A percentile compares a stretch with the other conserved stretches of the same genome.
Evolutionary conservation across 1,140 invertebrate species (phyloP).

Genomic region (Chrysomallon squamiferum): DNA sequence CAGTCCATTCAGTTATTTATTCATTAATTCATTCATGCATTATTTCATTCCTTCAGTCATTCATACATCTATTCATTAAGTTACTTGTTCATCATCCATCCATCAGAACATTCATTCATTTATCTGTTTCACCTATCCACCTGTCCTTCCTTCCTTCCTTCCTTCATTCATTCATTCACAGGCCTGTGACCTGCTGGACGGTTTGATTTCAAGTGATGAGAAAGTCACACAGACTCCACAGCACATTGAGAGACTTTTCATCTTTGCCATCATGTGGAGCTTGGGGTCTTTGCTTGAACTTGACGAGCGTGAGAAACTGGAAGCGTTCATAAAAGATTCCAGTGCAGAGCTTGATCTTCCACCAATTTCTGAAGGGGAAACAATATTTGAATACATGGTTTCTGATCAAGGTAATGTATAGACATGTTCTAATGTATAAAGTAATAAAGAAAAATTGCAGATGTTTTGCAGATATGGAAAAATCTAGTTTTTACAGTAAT

Average conservation of each 20-base stretch:
- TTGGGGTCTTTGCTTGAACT: slow-evolving; percentile 88
- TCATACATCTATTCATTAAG: too few relatives aligned
- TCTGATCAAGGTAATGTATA: slow-evolving; percentile 79
- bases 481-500: too few relatives aligned
- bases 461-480: background rate
- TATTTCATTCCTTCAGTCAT: too few relatives aligned
- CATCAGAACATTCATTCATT: too few relatives aligned
- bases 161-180: too few relatives aligned
- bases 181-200: slow-evolving; percentile 76
- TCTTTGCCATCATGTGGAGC: slow-evolving; percentile 87
- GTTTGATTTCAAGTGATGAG: slow-evolving; percentile 74
- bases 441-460: background rate
- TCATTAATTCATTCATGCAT: too few relatives aligned
- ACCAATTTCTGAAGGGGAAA: slow-evolving; percentile 50
- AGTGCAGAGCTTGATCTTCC: slow-evolving; percentile 45
- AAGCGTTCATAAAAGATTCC: slow-evolving; percentile 53
- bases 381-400: slow-evolving; percentile 90
- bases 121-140: too few relatives aligned
- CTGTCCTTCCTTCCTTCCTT: too few relatives aligned
- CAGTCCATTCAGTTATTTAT: too few relatives aligned
- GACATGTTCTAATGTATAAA: background rate
- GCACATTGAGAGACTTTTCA: slow-evolving; percentile 58
- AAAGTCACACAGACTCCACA: slow-evolving; percentile 55
- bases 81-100: too few relatives aligned
- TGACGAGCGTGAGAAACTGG: slow-evolving; percentile 75